These are phyloP conservation scores for Epizoanthus ramosus DNA, from an alignment of 92 coral and sea anemone genomes.

Conservation along the genomic window DNA sequence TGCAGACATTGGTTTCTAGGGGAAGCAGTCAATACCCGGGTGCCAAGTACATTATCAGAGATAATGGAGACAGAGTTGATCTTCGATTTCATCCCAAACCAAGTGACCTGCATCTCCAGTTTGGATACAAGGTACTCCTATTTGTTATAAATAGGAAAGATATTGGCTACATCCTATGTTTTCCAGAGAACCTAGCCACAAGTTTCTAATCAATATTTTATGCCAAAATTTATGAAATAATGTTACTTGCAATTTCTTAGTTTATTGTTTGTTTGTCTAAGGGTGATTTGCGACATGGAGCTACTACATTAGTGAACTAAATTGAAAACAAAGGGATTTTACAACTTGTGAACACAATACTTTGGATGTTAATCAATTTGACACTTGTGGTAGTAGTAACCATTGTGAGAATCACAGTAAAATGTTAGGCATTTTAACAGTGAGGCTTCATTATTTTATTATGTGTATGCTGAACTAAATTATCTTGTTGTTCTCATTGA, in stretches of 20 bases:
- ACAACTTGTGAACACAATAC: too few relatives aligned
- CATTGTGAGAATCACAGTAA: too few relatives aligned
- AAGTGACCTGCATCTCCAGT: constrained; percentile 97
- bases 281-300: too few relatives aligned
- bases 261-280: not conserved
- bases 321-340: too few relatives aligned
- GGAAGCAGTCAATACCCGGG: constrained; percentile 99
- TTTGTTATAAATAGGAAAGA: too few relatives aligned
- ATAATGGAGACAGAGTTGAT: constrained; percentile 97
- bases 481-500: not conserved
- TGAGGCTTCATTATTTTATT: not conserved
- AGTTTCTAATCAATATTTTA: too few relatives aligned
- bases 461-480: not conserved
- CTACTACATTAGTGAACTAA: not conserved
- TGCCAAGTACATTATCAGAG: constrained; percentile 97
- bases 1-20: constrained; percentile 93
- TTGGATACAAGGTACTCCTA: constrained; percentile 85
- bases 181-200: too few relatives aligned
- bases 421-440: too few relatives aligned
- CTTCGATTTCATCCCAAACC: constrained; percentile 98
- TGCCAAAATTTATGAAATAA: too few relatives aligned
- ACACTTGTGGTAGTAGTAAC: too few relatives aligned
- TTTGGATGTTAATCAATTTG: too few relatives aligned
- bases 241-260: not conserved
- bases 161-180: not conserved